A percentile compares a stretch with the other conserved stretches of the same genome.
These are phyloP conservation scores for Oreonectes daqikongensis DNA, from an alignment of 2,797 vertebrate species.

Conservation along the genomic window DNA sequence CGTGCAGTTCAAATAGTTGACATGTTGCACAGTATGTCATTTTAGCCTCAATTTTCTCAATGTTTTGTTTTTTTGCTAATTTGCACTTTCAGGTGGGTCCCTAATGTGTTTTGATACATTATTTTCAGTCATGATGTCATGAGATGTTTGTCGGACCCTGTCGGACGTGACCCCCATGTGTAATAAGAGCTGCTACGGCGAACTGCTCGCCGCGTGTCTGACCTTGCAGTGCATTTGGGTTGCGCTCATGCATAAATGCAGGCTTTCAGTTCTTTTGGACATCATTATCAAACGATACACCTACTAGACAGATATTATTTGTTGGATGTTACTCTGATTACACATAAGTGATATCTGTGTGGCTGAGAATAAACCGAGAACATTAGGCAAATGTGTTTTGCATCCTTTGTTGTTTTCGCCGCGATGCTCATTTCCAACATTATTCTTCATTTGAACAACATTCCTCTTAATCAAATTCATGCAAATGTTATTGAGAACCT, in stretches of 20 bases:
- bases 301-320: conserved; percentile 39
- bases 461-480: conserved; percentile 37
- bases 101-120: conserved; percentile 45
- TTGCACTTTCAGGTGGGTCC: conserved; percentile 10
- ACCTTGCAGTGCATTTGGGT: conserved; percentile 55
- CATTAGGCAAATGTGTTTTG: conserved; percentile 28
- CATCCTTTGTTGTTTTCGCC: conserved; percentile 27
- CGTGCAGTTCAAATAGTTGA: not conserved
- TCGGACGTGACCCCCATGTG: conserved; percentile 30
- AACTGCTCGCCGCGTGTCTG: conserved; percentile 49
- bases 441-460: conserved; percentile 32
- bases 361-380: conserved; percentile 9
- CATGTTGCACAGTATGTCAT: not conserved
- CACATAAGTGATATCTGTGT: conserved; percentile 19
- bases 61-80: not conserved
- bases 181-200: conserved; percentile 42
- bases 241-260: conserved; percentile 56
- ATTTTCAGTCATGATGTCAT: conserved; percentile 43
- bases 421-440: conserved; percentile 3
- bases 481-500: conserved; percentile 23
- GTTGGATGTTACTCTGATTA: conserved; percentile 31
- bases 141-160: conserved; percentile 50
- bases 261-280: conserved; percentile 50
- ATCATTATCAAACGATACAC: conserved; percentile 54
- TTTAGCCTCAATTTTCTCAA: conserved; percentile 12